A percentile compares a stretch with the other conserved stretches of the same genome.
Evolutionary conservation across 1,140 invertebrate species (phyloP).

Genomic region (Argopecten irradians): DNA sequence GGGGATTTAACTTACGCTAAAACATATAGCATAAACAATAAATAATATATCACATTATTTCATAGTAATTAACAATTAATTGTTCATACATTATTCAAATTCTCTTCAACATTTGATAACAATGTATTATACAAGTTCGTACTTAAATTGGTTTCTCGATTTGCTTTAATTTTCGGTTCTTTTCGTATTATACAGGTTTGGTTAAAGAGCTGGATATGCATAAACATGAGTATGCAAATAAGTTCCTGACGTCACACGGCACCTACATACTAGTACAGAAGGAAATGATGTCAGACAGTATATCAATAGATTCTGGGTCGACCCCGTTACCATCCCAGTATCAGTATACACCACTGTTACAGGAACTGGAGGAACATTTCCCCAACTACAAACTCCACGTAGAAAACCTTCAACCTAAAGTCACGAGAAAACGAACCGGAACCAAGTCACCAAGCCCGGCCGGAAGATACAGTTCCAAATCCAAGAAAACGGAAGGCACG

Average conservation of each 20-base stretch:
- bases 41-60: no score
- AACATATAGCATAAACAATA: no score
- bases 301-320: constrained; percentile 42
- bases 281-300: constrained; percentile 55
- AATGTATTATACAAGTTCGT: no score
- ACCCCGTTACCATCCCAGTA: constrained; percentile 56
- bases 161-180: no score
- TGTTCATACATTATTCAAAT: no score
- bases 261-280: constrained; percentile 72
- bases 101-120: no score
- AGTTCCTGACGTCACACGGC: constrained; percentile 63
- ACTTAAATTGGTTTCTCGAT: background rate
- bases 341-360: constrained; percentile 66
- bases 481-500: constrained; percentile 30
- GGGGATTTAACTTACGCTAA: no score
- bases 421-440: constrained; percentile 50
- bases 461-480: constrained; percentile 55
- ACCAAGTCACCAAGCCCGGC: constrained; percentile 71
- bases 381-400: constrained; percentile 71
- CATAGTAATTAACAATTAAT: no score
- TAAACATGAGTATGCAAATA: constrained; percentile 66
- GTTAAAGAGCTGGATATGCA: constrained; percentile 70
- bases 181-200: constrained; percentile 55
- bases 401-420: constrained; percentile 62
- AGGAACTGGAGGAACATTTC: constrained; percentile 65